Evolutionary conservation across 2,888 invertebrate species (phyloP).

Genomic region (Pandemis corylana): DNA sequence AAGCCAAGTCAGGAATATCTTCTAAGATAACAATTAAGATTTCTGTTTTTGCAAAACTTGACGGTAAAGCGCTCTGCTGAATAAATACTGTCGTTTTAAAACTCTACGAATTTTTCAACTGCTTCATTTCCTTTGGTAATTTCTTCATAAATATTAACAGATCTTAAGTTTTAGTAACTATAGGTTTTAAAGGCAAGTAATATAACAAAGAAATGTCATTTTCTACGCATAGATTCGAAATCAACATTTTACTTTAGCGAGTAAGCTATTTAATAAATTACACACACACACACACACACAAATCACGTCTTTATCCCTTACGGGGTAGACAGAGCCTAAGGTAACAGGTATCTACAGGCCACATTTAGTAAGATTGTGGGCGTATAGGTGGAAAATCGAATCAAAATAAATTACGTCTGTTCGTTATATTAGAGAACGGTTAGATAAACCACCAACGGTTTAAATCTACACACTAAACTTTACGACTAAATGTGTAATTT

Average conservation of each 20-base stretch:
- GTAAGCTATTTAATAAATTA: too few relatives aligned
- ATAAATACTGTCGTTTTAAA: constrained; percentile 24
- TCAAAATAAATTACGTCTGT: not conserved
- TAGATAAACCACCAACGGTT: not conserved
- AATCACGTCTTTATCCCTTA: too few relatives aligned
- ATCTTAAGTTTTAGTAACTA: not conserved
- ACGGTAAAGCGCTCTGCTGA: constrained; percentile 1
- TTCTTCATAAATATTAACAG: not conserved
- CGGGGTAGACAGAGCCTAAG: too few relatives aligned
- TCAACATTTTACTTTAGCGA: too few relatives aligned
- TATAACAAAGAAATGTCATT: too few relatives aligned
- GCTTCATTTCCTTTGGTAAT: not conserved
- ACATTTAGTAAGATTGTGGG: too few relatives aligned
- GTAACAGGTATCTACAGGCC: too few relatives aligned
- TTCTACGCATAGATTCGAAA: too few relatives aligned
- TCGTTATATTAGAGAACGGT: not conserved
- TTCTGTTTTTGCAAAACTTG: constrained; percentile 8
- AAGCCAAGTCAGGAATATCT: constrained; percentile 5
- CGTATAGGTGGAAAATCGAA: too few relatives aligned
- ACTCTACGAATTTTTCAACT: not conserved
- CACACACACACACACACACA: too few relatives aligned
- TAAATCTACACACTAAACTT: not conserved
- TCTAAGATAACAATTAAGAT: constrained; percentile 19
- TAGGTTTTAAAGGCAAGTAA: too few relatives aligned
- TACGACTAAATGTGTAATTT: not conserved